Base-by-base conservation (phyloP, 2,888 invertebrate genomes). In the Xestoiulus laeticollis region DNA sequence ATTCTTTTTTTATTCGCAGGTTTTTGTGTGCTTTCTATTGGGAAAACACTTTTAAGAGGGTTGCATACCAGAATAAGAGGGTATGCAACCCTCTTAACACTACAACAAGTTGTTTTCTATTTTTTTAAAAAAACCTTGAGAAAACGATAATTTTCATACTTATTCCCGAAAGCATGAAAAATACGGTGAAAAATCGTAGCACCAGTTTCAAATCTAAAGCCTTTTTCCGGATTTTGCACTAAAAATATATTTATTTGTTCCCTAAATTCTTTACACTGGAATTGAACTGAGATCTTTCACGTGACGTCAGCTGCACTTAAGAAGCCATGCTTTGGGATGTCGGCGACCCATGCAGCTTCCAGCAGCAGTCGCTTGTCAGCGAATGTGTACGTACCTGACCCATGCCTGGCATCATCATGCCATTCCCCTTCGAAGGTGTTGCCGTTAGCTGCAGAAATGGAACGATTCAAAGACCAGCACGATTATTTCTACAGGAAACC, bases 271-370 rank as follows among this genome's bases (percentile, higher is more conserved):
- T 38, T 38, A 68, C 68, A 22, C 68, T 1, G 8, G 22, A 8
- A 8, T 8, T 10, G 26, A 68, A 68, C 22, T 8, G 1, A 1
- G 5, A 1, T 8, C 22, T 8, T 68, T 68, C n/a, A 22, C 68
- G 4, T 68, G 68, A 68, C 38, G 1, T 84, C 43, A 30, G 43
- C 30, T 3, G 0, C 38, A 3, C 38, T 38, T 1, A 84, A 14
- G n/a, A 84, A 26, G 3, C 84, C 84, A 16, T 19, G 8, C 38
- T 84, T 84, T 2, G 84, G 38, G 5, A 38, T 33, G 8, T 84
- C 38, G 16, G 19, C 84, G 16, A 84, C n/a, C 84, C 84, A 84
- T 84, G 32, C 84, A 22, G 84, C 84, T 19, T 84, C 84, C 33
- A 84, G 84, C 14, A n/a, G 0, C 30, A 84, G 30, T 19, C n/a